A percentile compares a stretch with the other conserved stretches of the same genome.
Evolutionary conservation across 1,140 invertebrate species (phyloP).

Genomic region (Philotrypesis tridentata): DNA sequence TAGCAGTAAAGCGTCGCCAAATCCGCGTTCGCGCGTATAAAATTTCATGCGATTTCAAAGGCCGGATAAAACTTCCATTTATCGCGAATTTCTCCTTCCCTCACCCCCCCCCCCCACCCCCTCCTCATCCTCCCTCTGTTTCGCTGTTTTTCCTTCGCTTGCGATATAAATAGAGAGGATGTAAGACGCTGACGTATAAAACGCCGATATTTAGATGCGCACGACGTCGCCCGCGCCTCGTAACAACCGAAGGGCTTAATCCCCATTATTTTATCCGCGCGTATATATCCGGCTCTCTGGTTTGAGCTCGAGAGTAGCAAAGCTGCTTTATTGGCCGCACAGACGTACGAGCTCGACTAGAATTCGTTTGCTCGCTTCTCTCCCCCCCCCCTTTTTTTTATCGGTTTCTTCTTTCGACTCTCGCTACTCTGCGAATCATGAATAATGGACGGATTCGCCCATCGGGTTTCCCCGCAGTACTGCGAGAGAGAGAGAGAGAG

Average conservation of each 20-base stretch:
- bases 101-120: too few relatives aligned
- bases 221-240: neutral
- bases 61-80: constrained; percentile 15
- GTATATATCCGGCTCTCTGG: constrained; percentile 3
- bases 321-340: constrained; percentile 9
- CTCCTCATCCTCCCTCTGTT: too few relatives aligned
- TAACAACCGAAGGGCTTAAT: constrained; percentile 4
- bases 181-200: neutral
- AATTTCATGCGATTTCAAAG: constrained; percentile 33
- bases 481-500: too few relatives aligned
- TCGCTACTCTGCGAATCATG: constrained; percentile 30
- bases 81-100: too few relatives aligned
- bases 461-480: neutral
- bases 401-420: constrained; percentile 4
- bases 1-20: neutral
- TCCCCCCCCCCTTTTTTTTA: constrained; percentile 38
- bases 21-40: neutral
- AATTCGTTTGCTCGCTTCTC: neutral
- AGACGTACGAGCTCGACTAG: neutral
- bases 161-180: neutral
- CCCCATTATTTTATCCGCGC: constrained; percentile 32
- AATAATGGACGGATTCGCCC: constrained; percentile 38
- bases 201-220: constrained; percentile 19
- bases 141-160: too few relatives aligned
- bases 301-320: neutral